Evolutionary conservation across 1,140 invertebrate genomes (phyloP).

Genomic region (Sminthurinus signatus): DNA sequence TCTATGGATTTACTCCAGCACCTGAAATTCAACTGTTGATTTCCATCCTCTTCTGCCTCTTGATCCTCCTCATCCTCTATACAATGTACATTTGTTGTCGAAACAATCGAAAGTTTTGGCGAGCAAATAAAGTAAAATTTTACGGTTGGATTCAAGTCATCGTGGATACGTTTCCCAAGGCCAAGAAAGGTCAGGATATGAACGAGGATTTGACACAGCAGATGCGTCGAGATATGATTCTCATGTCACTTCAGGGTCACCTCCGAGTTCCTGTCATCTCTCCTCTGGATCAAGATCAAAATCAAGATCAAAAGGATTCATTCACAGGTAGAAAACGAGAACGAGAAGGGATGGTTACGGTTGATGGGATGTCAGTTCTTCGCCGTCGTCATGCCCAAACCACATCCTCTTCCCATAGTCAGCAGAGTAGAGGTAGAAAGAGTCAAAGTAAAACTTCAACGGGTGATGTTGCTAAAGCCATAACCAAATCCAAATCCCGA

Average conservation of each 20-base stretch:
- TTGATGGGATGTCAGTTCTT: neutral
- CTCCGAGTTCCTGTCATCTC: conserved; percentile 1
- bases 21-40: conserved; percentile 30
- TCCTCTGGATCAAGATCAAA: neutral
- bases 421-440: neutral
- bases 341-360: neutral
- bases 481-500: neutral
- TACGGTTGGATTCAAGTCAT: conserved; percentile 23
- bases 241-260: conserved; percentile 27
- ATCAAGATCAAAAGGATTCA: neutral
- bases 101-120: conserved; percentile 13
- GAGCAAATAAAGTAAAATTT: conserved; percentile 18
- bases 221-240: conserved; percentile 12
- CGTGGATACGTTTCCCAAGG: conserved; percentile 25
- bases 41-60: conserved; percentile 19
- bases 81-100: conserved; percentile 19
- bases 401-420: no score
- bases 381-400: neutral
- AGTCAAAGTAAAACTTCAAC: neutral
- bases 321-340: neutral
- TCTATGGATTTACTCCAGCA: conserved; percentile 29
- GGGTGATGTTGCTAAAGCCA: neutral
- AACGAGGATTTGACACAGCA: neutral
- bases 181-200: neutral
- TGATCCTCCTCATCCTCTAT: conserved; percentile 13